Evolutionary conservation across 2,797 vertebrate genomes (phyloP).

Genomic region (Trachurus trachurus): DNA sequence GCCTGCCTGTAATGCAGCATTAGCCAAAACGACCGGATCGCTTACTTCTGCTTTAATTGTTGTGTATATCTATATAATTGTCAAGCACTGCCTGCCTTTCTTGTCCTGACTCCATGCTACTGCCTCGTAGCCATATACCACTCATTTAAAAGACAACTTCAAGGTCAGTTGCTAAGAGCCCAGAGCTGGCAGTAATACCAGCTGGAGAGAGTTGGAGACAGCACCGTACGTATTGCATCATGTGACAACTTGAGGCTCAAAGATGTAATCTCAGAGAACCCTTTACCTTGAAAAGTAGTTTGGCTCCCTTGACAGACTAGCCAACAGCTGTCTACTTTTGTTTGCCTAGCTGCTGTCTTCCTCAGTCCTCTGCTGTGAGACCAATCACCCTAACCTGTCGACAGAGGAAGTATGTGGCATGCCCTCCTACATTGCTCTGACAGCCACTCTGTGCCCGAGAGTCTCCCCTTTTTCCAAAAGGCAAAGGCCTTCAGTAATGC

Average conservation of each 20-base stretch:
- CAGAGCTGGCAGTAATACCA: constrained; percentile 26
- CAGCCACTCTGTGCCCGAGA: background rate
- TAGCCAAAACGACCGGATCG: too few relatives aligned
- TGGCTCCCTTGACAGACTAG: constrained; percentile 36
- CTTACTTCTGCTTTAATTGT: too few relatives aligned
- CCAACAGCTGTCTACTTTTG: constrained; percentile 38
- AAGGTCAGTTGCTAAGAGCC: constrained; percentile 33
- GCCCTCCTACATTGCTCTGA: background rate
- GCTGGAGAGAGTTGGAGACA: constrained; percentile 11
- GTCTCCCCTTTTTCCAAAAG: background rate
- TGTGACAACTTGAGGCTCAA: constrained; percentile 31
- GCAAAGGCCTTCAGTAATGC: background rate
- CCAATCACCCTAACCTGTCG: constrained; percentile 25
- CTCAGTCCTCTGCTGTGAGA: constrained; percentile 21
- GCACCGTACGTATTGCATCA: constrained; percentile 24
- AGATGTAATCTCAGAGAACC: constrained; percentile 43
- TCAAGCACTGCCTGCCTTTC: background rate
- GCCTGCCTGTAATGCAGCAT: too few relatives aligned
- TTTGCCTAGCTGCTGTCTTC: constrained; percentile 41
- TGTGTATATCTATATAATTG: too few relatives aligned
- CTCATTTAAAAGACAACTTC: constrained; percentile 17
- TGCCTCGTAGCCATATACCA: background rate
- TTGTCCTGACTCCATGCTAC: background rate
- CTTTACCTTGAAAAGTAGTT: constrained; percentile 38
- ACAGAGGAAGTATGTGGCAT: constrained; percentile 14